phyloP scores from a whole-genome alignment of 1,140 invertebrate species.

The Dreissena rostriformis region DNA sequence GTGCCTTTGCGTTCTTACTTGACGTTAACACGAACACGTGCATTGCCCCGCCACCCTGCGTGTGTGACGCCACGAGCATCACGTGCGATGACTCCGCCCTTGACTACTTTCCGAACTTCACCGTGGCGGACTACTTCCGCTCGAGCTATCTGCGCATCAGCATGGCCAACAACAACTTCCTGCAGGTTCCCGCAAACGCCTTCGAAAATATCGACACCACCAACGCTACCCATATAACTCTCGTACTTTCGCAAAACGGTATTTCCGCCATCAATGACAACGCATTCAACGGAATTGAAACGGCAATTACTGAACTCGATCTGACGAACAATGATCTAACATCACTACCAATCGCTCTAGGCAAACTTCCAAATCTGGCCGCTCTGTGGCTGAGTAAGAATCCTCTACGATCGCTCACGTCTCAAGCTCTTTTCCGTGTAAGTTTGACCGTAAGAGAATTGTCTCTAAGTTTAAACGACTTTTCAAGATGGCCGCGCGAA shows the following conservation, averaged over 20 bases:
- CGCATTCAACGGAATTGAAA: constrained; percentile 1
- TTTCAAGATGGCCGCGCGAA: constrained; percentile 35
- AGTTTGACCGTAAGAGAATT: constrained; percentile 18
- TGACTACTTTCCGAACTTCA: constrained; percentile 1
- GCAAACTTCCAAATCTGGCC: constrained; percentile 6
- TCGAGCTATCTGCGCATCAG: neutral
- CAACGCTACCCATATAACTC: neutral
- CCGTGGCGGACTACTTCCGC: neutral
- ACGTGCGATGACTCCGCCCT: neutral
- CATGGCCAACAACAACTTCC: constrained; percentile 22
- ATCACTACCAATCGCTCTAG: neutral
- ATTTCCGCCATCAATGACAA: neutral
- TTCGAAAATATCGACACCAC: constrained; percentile 17
- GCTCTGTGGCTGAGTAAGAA: constrained; percentile 5
- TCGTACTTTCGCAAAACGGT: constrained; percentile 14
- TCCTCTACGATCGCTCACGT: neutral
- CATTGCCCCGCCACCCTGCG: constrained; percentile 14
- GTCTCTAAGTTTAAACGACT: constrained; percentile 20
- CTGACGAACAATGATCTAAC: constrained; percentile 26
- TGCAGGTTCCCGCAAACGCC: neutral
- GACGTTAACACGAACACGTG: neutral
- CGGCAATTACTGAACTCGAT: neutral
- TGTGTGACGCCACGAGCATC: neutral
- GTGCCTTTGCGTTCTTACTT: neutral
- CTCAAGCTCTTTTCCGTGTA: constrained; percentile 1